These are phyloP conservation scores for Helarctos malayanus DNA, from an alignment of 2,797 vertebrate genomes.

Conservation along the genomic window DNA sequence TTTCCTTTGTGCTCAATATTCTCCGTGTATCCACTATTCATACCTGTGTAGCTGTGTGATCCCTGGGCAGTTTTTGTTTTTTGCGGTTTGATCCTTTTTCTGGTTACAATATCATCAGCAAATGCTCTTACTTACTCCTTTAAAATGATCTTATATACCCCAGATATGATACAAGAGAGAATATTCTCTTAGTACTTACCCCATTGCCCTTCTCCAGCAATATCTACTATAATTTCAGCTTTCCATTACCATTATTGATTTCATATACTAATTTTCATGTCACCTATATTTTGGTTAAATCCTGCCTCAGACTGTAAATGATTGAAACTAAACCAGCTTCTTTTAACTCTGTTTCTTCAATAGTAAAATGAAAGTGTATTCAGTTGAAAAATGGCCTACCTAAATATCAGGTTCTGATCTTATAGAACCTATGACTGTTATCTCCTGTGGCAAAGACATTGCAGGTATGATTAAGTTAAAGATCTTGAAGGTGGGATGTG, in stretches of 20 bases:
- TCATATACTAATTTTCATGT: neutral
- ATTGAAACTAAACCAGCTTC: neutral
- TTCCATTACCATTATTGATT: neutral
- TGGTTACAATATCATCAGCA: neutral
- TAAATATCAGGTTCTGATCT: neutral
- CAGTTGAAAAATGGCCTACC: neutral
- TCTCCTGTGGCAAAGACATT: neutral
- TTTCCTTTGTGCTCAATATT: neutral
- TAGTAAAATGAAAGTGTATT: neutral
- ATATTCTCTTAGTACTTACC: neutral
- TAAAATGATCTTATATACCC: neutral
- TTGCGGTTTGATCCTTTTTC: neutral
- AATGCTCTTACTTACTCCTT: neutral
- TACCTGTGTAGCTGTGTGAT: neutral
- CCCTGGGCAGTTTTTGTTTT: neutral
- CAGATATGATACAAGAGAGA: neutral
- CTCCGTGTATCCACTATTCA: neutral
- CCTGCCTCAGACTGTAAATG: neutral
- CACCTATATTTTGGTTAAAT: neutral
- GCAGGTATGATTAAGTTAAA: neutral
- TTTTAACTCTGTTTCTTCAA: neutral
- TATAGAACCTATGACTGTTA: neutral
- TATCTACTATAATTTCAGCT: neutral
- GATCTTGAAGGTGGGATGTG: neutral
- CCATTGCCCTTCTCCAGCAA: neutral